Evolutionary conservation across 2,797 vertebrate species (phyloP), one percentile per base, ranked within the genome.

Genomic region (Catamblyrhynchus diadema): DNA sequence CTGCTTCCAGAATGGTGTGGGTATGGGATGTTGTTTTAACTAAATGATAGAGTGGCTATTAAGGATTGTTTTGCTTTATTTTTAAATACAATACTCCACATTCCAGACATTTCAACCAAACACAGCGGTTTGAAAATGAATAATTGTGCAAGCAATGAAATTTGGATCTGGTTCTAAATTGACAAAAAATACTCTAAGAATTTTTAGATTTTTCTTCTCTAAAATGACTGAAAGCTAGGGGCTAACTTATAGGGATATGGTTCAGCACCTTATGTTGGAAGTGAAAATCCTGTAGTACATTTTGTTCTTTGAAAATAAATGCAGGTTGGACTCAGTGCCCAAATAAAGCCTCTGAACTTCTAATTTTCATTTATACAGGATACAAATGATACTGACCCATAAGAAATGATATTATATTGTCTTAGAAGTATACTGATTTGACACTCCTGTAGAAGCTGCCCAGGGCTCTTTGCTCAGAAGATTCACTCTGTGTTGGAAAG

Each of bases 11-110:
- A 86, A 81, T 51, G 12, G 22, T 78, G 61, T 54, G 65, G 54
- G 24, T 75, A 37, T 9, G 6, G 14, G 50, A 81, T 86, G 89
- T 91, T 89, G 45, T 91, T 91, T 88, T 88, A 91, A 33, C 23
- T 85, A 87, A 92, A 74, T 45, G 57, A 50, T 17, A 72, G 71
- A 91, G 35, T 37, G 41, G 32, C 59, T 91, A 79, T 90, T 75
- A 93, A 70, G 53, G 64, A 80, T 64, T 50, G 56, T n/a, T 94
- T 82, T 85, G 15, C 50, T 95, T 93, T 87, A 65, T 74, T 90
- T 95, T 94, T 78, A 92, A 95, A 92, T 87, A 93, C 66, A 94
- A 48, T 88, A 78, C 24, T 69, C 59, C 41, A 88, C 85, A 94
- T 95, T 95, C 91, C 87, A 75, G 59, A 65, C 54, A 88, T 93